Base-by-base conservation (phyloP, 2,113 vertebrate genomes). In the Neofelis nebulosa region DNA sequence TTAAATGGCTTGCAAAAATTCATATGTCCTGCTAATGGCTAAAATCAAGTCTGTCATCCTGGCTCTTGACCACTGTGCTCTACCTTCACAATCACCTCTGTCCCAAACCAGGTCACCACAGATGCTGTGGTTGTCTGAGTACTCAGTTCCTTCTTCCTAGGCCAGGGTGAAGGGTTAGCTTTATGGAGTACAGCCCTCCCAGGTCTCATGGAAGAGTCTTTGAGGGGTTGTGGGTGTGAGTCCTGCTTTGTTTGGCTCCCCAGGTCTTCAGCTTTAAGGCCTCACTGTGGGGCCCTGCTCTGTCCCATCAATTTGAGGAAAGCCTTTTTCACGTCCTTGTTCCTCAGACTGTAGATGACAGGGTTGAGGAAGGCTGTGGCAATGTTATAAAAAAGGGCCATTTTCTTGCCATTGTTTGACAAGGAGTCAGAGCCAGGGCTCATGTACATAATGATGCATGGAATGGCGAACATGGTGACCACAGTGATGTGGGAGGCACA, bases 311-410 rank as follows among this genome's bases (percentile, higher is more conserved):
- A 14, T 36, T 95, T 98, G 86, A 96, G 66, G n/a, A 97, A 95
- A 73, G 96, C 94, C n/a, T 36, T 97, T 84, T 95, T 97, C n/a
- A 98, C 74, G 0, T 97, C 96, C 90, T 97, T 98, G 61, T 97
- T 97, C 25, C 97, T 97, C 45, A 98, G 79, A 71, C 97, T 98
- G 1, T 98, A 98, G 85, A 97, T 97, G 80, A 98, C 81, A 41
- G 95, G 97, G 36, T 97, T 97, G 89, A 97, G 95, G 55, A 97
- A 98, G 93, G 95, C 89, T 31, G 96, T 97, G 78, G 82, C 92
- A 50, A 97, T 79, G 61, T 98, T 98, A 73, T 97, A 97, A 88
- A 97, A 97, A 78, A 97, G 94, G 36, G 98, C 92, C 96, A 97
- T 96, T 95, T 95, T 97, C 91, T 98, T 97, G 78, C 94, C 97